Evolutionary conservation across 2,888 invertebrate genomes (phyloP), one percentile per base, ranked within the genome.

Genomic region (Penaeus monodon): DNA sequence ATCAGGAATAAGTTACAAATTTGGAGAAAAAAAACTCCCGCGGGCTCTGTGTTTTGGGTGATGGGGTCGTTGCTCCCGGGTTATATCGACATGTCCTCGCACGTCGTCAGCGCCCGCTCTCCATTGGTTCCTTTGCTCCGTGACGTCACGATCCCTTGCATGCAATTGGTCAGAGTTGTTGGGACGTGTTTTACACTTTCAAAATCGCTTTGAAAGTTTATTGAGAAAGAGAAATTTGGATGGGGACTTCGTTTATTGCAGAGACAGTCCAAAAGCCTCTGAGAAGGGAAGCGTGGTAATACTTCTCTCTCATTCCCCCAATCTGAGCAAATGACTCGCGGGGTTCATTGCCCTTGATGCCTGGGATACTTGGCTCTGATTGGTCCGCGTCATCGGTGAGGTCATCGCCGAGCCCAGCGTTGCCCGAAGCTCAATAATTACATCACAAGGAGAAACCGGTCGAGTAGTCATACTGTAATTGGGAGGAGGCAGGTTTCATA

Each of bases 61-160:
- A 14, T 68, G 66, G 49, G 68, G 81, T 33, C 44, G 66, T 38
- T 81, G 38, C 66, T n/a, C 68, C 81, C 81, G n/a, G 14, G 68
- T 33, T 44, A 66, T 81, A 81, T 81, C 81, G 81, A 81, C 81
- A 81, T 68, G 81, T 81, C 81, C 65, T 44, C 66, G 33, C 81
- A 49, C 68, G 81, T 81, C 68, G 81, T n/a, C 38, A 81, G 68
- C 24, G 27, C 66, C 22, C n/a, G 81, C 44, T 22, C n/a, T 22
- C n/a, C 68, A 81, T 81, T 81, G 81, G 81, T 27, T 44, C 81
- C 7, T 57, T 22, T 27, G 17, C 68, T 14, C 27, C 81, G 38
- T 81, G 81, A 81, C 81, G 81, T 81, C 81, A 81, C 17, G 44
- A 57, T 20, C 44, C 38, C 81, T 44, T 44, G 66, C 68, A 29